phyloP scores from a whole-genome alignment of 2,113 vertebrate species.

The Cheilinus undulatus region DNA sequence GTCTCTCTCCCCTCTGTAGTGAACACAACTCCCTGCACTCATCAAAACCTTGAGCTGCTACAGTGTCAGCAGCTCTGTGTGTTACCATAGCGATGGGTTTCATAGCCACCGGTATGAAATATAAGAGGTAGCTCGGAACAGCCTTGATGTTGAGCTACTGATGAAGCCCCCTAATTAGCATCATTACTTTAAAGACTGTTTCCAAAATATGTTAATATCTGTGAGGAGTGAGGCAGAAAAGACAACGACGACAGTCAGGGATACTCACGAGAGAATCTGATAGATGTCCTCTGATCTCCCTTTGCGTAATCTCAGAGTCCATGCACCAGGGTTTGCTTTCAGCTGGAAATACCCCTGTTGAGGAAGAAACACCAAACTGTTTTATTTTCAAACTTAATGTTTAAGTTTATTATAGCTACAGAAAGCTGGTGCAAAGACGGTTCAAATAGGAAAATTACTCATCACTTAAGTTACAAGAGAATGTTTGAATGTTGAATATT shows the following conservation, averaged over 20 bases:
- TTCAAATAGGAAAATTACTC: too few species aligned
- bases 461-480: too few species aligned
- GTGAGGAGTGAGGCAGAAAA: too few species aligned
- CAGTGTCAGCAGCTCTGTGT: slow-evolving; percentile 72
- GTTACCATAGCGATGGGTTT: slow-evolving; percentile 79
- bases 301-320: slow-evolving; percentile 91
- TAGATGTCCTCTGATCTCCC: slow-evolving; percentile 96
- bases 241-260: not conserved
- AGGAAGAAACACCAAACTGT: not conserved
- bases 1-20: slow-evolving; percentile 47
- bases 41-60: slow-evolving; percentile 75
- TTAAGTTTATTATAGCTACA: too few species aligned
- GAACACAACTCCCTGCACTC: slow-evolving; percentile 73
- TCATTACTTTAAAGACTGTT: not conserved
- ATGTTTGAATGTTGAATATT: too few species aligned
- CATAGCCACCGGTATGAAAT: slow-evolving; percentile 54
- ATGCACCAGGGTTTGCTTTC: slow-evolving; percentile 97
- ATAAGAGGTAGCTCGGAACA: slow-evolving; percentile 55
- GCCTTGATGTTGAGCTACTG: slow-evolving; percentile 44
- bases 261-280: slow-evolving; percentile 90
- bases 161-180: slow-evolving; percentile 50
- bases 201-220: slow-evolving; percentile 1
- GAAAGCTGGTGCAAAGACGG: too few species aligned
- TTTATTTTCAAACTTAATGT: too few species aligned
- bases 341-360: slow-evolving; percentile 96